Evolutionary conservation across 30 jellyfish, hydroid and myxozoan species (phyloP), one percentile per base, ranked within the genome.

Genomic region (Aurelia coerulea): DNA sequence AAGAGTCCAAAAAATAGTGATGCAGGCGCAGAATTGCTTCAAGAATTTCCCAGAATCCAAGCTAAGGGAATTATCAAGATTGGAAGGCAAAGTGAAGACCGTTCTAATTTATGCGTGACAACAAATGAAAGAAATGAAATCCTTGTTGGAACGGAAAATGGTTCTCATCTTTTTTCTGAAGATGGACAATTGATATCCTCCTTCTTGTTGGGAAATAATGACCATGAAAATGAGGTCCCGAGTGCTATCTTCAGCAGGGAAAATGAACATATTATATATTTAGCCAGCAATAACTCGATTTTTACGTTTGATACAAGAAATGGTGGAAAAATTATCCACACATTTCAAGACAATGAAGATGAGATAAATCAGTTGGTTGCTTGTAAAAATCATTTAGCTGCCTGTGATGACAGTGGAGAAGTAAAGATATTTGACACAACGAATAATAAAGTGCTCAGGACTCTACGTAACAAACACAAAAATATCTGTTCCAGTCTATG

Each of bases 361-460:
- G 99, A 95, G 29, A 80, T 95, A 16, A 95, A 95, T 76, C 91
- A 84, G 19, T 59, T 95, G 12, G 51, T 75, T 19, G n/a, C 81
- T 17, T 51, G 77, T 29, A 81, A 68, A 13, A 52, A 31, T 15
- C 85, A 65, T 53, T 64, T 95, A 14, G 97, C 97, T 19, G 85
- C 97, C 32, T 85, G 97, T 53, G 99, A 95, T 69, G 99, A 95
- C 73, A 76, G 96, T 80, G 99, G 99, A 8, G 99, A 95, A 66
- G 58, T 81, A 18, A 89, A 85, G 51, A 59, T 95, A 16, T 95
- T 12, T 84, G 99, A 95, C 68, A 11, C 82, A 18, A 52, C 85
- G 32, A 71, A 73, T 19, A 80, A 68, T 5, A 86, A 87, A 69
- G 56, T 80, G 65, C 85, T 51, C 78, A 80, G 92, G 59, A 90